Percentiles rank a stretch among this genome's conserved stretches.
These are phyloP conservation scores for Hippocampus barbouri DNA, from an alignment of 2,113 vertebrate genomes.

Conservation along the genomic window DNA sequence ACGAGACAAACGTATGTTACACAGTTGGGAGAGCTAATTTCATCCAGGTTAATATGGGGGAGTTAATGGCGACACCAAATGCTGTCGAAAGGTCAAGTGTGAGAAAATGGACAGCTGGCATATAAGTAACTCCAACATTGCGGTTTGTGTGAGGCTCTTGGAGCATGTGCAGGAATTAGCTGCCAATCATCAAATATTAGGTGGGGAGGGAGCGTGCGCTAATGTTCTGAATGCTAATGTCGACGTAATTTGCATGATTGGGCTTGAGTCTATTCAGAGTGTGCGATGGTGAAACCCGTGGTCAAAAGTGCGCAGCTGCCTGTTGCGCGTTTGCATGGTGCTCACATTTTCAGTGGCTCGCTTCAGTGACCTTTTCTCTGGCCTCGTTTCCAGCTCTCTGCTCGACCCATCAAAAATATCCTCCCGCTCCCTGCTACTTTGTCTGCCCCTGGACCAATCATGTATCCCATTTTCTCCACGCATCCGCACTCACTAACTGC, in stretches of 20 bases:
- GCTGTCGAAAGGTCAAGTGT: constrained; percentile 64
- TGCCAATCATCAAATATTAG: constrained; percentile 59
- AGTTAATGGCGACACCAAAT: constrained; percentile 50
- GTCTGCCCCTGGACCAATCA: constrained; percentile 17
- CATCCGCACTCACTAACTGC: constrained; percentile 3
- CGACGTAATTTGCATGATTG: constrained; percentile 24
- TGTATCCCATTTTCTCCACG: constrained; percentile 11
- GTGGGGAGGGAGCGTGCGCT: neutral
- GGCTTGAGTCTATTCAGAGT: constrained; percentile 12
- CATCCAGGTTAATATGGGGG: constrained; percentile 52
- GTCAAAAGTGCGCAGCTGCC: constrained; percentile 10
- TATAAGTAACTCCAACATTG: constrained; percentile 47
- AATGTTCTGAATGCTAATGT: constrained; percentile 16
- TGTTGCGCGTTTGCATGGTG: constrained; percentile 54
- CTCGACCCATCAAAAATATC: constrained; percentile 49
- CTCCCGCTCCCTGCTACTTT: constrained; percentile 21
- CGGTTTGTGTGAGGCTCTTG: constrained; percentile 32
- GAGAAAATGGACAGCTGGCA: constrained; percentile 63
- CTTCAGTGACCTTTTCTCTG: constrained; percentile 64
- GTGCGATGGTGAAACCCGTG: constrained; percentile 9
- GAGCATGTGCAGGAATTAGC: constrained; percentile 46
- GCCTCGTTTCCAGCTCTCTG: constrained; percentile 53
- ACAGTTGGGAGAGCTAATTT: constrained; percentile 58
- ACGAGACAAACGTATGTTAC: constrained; percentile 7
- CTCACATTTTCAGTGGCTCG: constrained; percentile 58